Conservation (phyloP, 2,113 vertebrate genomes). For the Chionodraco myersi region DNA sequence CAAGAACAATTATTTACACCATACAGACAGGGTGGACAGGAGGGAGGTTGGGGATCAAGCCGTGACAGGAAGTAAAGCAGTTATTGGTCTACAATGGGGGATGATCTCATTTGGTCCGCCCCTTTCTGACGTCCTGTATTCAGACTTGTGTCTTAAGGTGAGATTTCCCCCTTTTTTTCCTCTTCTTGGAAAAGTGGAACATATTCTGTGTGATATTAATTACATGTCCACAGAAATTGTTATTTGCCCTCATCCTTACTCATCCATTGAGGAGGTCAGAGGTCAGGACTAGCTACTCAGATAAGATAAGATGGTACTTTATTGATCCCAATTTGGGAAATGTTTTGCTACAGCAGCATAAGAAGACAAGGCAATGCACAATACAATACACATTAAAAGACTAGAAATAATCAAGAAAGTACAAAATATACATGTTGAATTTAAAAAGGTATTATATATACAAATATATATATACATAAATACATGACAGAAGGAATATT, state of each 20-base stretch:
- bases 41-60: neutral
- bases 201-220: neutral
- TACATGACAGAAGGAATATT: too few species aligned
- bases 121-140: conserved; percentile 13
- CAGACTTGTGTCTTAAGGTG: conserved; percentile 12
- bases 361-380: too few species aligned
- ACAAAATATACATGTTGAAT: too few species aligned
- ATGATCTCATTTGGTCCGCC: conserved; percentile 20
- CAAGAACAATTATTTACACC: too few species aligned
- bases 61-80: neutral
- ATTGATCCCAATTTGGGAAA: too few species aligned
- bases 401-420: too few species aligned
- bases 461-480: too few species aligned
- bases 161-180: neutral
- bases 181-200: neutral
- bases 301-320: too few species aligned
- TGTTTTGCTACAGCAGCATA: too few species aligned
- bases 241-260: neutral
- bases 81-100: conserved; percentile 7
- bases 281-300: conserved; percentile 5
- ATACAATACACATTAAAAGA: too few species aligned
- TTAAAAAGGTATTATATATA: too few species aligned
- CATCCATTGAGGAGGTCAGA: conserved; percentile 16
- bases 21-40: neutral
- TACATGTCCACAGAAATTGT: too few species aligned